A percentile compares a stretch with the other conserved stretches of the same genome.
Conservation (phyloP, 2,888 invertebrate species). For the Hedychridium roseum region DNA sequence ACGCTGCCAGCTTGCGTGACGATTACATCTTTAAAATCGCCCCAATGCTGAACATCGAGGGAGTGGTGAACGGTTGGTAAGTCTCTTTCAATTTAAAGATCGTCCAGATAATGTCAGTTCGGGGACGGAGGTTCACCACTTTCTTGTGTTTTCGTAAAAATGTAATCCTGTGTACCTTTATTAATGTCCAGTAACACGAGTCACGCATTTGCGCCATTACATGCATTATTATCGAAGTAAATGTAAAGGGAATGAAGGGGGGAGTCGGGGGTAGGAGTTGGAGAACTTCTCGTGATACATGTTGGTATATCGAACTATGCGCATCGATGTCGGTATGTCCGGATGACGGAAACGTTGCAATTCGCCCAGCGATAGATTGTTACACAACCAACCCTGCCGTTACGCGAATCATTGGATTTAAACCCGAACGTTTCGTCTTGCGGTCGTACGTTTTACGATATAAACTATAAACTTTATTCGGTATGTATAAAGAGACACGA, state of each 20-base stretch:
- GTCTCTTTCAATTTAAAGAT: constrained; percentile 52
- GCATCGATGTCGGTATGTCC: constrained; percentile 44
- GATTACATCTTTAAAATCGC: constrained; percentile 85
- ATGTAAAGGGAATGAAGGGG: constrained; percentile 21
- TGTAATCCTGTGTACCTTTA: constrained; percentile 51
- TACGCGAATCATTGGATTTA: no score
- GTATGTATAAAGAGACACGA: constrained; percentile 34
- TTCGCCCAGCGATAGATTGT: constrained; percentile 1
- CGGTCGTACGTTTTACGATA: constrained; percentile 46
- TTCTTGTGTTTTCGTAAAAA: constrained; percentile 5
- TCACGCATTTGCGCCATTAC: constrained; percentile 45
- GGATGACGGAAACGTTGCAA: constrained; percentile 56
- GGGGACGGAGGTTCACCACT: not conserved
- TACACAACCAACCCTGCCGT: no score
- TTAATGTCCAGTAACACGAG: constrained; percentile 51
- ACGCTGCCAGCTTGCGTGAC: constrained; percentile 71
- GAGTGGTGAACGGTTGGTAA: constrained; percentile 87
- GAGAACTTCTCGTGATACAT: constrained; percentile 19
- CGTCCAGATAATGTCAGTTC: constrained; percentile 1
- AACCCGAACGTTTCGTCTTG: constrained; percentile 53
- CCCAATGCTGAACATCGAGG: constrained; percentile 90
- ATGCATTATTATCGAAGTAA: constrained; percentile 37
- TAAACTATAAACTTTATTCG: constrained; percentile 31
- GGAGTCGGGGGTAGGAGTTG: constrained; percentile 31
- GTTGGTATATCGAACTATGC: constrained; percentile 17